Percentiles rank a stretch among this genome's conserved stretches.
phyloP scores from a whole-genome alignment of 1,140 invertebrate genomes.

The Microvelia longipes region DNA sequence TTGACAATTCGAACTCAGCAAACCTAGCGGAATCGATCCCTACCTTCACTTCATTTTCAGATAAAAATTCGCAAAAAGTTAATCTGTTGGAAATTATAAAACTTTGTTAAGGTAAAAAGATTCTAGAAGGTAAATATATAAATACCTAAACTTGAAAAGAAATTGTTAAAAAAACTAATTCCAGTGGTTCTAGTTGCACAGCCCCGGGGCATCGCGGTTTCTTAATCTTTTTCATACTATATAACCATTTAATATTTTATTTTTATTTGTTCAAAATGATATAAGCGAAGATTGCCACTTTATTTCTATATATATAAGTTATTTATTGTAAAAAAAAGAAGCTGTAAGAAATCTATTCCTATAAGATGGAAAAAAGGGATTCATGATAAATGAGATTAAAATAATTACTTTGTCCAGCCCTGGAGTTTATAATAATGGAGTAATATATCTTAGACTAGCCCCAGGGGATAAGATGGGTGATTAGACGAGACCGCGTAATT shows the following conservation, averaged over 20 bases:
- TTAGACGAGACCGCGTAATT: not conserved
- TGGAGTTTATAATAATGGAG: not conserved
- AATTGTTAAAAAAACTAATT: not conserved
- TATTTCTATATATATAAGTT: not conserved
- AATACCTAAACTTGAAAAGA: too few relatives aligned
- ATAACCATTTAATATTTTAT: not conserved
- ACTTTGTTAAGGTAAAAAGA: too few relatives aligned
- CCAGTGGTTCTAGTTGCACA: not conserved
- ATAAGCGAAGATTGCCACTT: not conserved
- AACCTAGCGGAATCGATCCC: too few relatives aligned
- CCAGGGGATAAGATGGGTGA: not conserved
- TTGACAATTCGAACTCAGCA: too few relatives aligned
- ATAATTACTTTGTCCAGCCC: not conserved
- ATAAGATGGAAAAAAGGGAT: too few relatives aligned
- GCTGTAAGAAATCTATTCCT: not conserved
- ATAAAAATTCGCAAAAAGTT: too few relatives aligned
- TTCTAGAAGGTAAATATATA: too few relatives aligned
- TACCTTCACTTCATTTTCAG: too few relatives aligned
- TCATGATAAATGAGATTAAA: not conserved
- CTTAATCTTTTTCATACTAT: not conserved
- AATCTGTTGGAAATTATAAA: too few relatives aligned
- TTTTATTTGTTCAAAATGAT: not conserved
- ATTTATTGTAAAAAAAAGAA: not conserved
- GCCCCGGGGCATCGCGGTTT: not conserved
- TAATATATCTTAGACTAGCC: not conserved